Evolutionary conservation across 2,888 invertebrate genomes (phyloP).

Genomic region (Empis livida): DNA sequence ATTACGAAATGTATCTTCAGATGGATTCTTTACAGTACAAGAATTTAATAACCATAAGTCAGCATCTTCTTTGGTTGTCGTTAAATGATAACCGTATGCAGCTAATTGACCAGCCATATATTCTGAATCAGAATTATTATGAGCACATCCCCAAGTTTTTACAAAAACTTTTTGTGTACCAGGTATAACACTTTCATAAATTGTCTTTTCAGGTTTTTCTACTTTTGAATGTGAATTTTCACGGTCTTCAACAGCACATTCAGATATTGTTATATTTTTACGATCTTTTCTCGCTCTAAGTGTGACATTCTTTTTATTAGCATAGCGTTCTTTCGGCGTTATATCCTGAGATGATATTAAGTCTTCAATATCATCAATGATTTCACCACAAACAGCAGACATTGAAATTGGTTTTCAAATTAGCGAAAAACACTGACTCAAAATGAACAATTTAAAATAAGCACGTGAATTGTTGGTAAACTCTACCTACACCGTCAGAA

Average conservation of each 20-base stretch:
- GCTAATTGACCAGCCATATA: slow-evolving; percentile 96
- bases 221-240: background rate
- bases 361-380: slow-evolving; percentile 75
- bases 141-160: slow-evolving; percentile 96
- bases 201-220: slow-evolving; percentile 34
- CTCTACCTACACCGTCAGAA: too few species aligned
- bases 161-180: slow-evolving; percentile 72
- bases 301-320: slow-evolving; percentile 54
- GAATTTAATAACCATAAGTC: slow-evolving; percentile 86
- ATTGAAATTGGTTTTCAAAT: background rate
- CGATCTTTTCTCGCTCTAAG: slow-evolving; percentile 46
- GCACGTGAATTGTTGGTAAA: too few species aligned
- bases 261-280: slow-evolving; percentile 9
- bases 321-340: slow-evolving; percentile 64
- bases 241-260: slow-evolving; percentile 1
- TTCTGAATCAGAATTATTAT: slow-evolving; percentile 95
- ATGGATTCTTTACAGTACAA: slow-evolving; percentile 95
- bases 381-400: slow-evolving; percentile 34
- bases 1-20: slow-evolving; percentile 88
- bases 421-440: too few species aligned
- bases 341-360: slow-evolving; percentile 67
- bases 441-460: too few species aligned
- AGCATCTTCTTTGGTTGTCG: slow-evolving; percentile 65
- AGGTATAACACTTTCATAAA: slow-evolving; percentile 47
- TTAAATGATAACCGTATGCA: slow-evolving; percentile 73